Base-by-base conservation (phyloP, 2,113 vertebrate species). In the Pavo muticus region DNA sequence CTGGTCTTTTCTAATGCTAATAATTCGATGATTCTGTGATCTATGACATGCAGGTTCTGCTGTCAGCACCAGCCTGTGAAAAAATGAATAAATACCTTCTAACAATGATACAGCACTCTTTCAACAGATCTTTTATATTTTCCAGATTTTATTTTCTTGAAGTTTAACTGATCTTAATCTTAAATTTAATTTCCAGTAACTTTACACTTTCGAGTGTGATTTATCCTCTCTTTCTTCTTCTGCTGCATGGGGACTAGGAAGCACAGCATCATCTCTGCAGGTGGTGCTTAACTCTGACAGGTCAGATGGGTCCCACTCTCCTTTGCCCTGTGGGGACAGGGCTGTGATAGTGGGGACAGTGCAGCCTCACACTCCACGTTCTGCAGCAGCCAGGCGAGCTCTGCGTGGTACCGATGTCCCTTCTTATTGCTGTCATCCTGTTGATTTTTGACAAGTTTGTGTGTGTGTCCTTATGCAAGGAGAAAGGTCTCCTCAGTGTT, bases 401-500 rank as follows among this genome's bases (percentile, higher is more conserved):
- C 97, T 96, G 92, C 7, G 2, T 95, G 92, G 64, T 72, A 15
- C 74, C 78, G 77, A 48, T 92, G 96, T 97, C 95, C 90, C 95
- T 92, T 95, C 95, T 88, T 80, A 72, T 97, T 97, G 96, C 94
- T 30, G 1, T 96, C 79, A 96, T 89, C 78, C 96, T 93, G 96
- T 93, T 95, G 97, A 95, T 96, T 97, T 91, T 94, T 96, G 93
- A 94, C 12, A 24, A 88, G 39, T 82, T 97, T 93, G 87, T 96
- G 56, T 95, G 54, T 56, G n/a, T 84, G 45, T 83, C 88, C 72
- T 97, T 97, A 97, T 96, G 93, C 86, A 97, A 95, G 88, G 90
- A 94, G 96, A 96, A 97, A 95, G 93, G 91, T 97, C 76, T 94
- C 94, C 92, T 59, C 95, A 95, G 89, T 97, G 97, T 97, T 95